phyloP scores from a whole-genome alignment of 2,797 vertebrate genomes.

The Poeciliopsis paucimaculata region DNA sequence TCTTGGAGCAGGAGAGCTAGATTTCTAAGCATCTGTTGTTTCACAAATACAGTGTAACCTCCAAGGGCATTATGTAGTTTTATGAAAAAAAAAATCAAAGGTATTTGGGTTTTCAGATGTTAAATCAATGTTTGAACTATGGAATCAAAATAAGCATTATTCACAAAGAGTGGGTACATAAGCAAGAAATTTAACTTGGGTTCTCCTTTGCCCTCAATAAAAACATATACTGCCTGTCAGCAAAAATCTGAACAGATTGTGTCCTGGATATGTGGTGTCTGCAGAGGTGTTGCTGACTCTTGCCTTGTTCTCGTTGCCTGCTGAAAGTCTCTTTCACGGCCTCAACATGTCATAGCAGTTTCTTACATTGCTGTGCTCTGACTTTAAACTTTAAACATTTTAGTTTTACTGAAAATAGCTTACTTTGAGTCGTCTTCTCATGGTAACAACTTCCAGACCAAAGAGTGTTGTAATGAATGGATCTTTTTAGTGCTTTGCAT shows the following conservation, averaged over 20 bases:
- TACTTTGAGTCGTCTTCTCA: not conserved
- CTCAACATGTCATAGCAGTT: not conserved
- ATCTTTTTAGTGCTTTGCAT: not conserved
- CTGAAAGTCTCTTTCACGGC: not conserved
- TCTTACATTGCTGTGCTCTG: not conserved
- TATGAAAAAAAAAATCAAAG: slow-evolving; percentile 34
- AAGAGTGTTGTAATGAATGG: not conserved
- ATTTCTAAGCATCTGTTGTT: slow-evolving; percentile 66
- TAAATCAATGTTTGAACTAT: slow-evolving; percentile 51
- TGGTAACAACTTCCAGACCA: not conserved
- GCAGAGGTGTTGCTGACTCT: not conserved
- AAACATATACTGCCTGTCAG: too few species aligned
- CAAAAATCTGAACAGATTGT: not conserved
- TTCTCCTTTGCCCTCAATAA: not conserved
- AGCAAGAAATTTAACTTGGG: not conserved
- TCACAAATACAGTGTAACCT: slow-evolving; percentile 69
- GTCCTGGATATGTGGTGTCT: not conserved
- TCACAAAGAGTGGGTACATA: not conserved
- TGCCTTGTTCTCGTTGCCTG: too few species aligned
- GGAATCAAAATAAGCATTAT: not conserved
- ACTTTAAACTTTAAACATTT: not conserved
- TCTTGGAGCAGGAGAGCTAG: slow-evolving; percentile 46
- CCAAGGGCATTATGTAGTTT: slow-evolving; percentile 61
- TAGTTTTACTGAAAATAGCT: not conserved
- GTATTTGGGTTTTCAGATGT: slow-evolving; percentile 32